These are phyloP conservation scores for Sciurus carolinensis DNA, from an alignment of 2,797 vertebrate species.

Conservation along the genomic window DNA sequence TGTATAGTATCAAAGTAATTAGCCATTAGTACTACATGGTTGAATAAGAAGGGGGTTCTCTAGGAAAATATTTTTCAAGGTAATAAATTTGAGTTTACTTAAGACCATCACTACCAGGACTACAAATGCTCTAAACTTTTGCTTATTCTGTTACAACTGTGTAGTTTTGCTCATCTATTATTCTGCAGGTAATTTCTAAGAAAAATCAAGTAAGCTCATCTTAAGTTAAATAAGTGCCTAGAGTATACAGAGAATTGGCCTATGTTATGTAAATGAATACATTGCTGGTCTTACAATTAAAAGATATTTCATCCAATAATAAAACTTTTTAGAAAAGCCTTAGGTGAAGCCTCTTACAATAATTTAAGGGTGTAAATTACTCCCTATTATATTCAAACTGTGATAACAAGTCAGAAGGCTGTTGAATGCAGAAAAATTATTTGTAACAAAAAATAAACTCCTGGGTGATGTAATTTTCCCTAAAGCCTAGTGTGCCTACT, in stretches of 20 bases:
- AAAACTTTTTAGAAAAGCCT: constrained; percentile 56
- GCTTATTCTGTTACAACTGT: neutral
- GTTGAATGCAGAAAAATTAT: constrained; percentile 47
- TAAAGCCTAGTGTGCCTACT: constrained; percentile 29
- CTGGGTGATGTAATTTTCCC: constrained; percentile 23
- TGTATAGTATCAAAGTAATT: constrained; percentile 1
- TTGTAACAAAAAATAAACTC: constrained; percentile 44
- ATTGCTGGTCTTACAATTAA: constrained; percentile 25
- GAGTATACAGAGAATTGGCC: constrained; percentile 17
- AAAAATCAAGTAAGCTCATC: constrained; percentile 40
- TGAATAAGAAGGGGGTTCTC: constrained; percentile 3
- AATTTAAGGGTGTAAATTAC: constrained; percentile 47
- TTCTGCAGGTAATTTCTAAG: constrained; percentile 27
- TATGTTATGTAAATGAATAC: constrained; percentile 61
- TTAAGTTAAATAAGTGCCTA: constrained; percentile 59
- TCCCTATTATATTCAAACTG: constrained; percentile 45
- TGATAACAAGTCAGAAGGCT: constrained; percentile 39
- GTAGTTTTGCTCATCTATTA: constrained; percentile 35
- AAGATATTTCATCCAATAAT: constrained; percentile 65
- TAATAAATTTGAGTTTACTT: constrained; percentile 51
- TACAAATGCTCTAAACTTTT: constrained; percentile 6
- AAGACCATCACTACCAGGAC: neutral
- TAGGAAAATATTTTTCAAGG: constrained; percentile 43
- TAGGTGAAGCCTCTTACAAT: constrained; percentile 58
- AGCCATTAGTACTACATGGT: constrained; percentile 22